A percentile compares a stretch with the other conserved stretches of the same genome.
These are phyloP conservation scores for Gymnocypris eckloni DNA, from an alignment of 2,797 vertebrate genomes.

Conservation along the genomic window DNA sequence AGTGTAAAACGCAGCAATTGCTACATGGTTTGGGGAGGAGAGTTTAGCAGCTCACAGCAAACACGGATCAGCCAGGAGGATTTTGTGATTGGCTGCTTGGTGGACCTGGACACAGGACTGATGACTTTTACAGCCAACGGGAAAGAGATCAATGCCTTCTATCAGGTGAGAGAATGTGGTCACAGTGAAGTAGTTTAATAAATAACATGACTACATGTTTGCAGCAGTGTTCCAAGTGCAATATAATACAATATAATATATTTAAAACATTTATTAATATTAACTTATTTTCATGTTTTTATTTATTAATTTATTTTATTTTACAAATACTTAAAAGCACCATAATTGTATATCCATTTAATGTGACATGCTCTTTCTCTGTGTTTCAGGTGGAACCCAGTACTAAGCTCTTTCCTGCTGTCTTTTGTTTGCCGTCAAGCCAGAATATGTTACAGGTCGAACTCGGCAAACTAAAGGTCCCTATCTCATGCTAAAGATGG, in stretches of 20 bases:
- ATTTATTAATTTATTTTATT: neutral
- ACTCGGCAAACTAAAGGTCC: constrained; percentile 91
- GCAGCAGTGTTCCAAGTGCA: neutral
- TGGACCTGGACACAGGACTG: constrained; percentile 91
- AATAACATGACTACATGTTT: neutral
- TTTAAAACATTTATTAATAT: neutral
- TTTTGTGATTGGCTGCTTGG: constrained; percentile 90
- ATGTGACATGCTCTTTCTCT: neutral
- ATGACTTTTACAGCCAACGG: constrained; percentile 95
- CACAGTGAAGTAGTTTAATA: neutral
- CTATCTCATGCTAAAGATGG: constrained; percentile 10
- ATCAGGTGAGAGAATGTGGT: constrained; percentile 81
- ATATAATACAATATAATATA: neutral
- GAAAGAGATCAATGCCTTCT: constrained; percentile 96
- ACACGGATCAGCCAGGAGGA: constrained; percentile 90
- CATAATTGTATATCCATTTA: neutral
- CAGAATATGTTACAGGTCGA: constrained; percentile 93
- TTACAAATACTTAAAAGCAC: neutral
- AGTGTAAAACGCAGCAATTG: constrained; percentile 96
- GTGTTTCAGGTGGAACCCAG: constrained; percentile 89
- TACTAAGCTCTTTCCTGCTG: constrained; percentile 92
- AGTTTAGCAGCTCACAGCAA: constrained; percentile 89
- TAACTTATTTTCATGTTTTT: neutral
- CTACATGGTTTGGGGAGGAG: constrained; percentile 96
- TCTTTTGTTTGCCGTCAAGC: constrained; percentile 88